Evolutionary conservation across 2,888 invertebrate genomes (phyloP), one percentile per base, ranked within the genome.

Genomic region (Cerastoderma edule): DNA sequence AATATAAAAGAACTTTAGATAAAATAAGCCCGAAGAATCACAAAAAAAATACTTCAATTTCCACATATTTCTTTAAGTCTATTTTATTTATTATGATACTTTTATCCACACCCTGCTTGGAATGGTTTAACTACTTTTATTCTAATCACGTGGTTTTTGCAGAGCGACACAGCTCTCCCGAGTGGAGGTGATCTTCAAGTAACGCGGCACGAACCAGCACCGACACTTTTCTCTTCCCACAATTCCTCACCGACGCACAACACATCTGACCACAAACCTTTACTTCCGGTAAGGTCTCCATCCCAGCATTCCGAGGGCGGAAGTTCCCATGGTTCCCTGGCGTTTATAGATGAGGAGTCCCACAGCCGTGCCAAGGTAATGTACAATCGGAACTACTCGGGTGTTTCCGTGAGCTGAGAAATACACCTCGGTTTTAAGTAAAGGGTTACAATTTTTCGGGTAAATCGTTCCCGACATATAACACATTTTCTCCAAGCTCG

Each of bases 241-340:
- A 72, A 70, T 63, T 44, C 75, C 33, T 71, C 80, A 72, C 72
- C 76, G 28, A 56, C 68, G 72, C 74, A 76, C 72, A 66, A 53
- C 50, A n/a, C n/a, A n/a, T 60, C 65, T 60, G 80, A 80, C 33
- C 76, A 77, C 60, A 80, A 77, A 39, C 80, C 76, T 35, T 67
- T 80, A 67, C 73, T 80, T 68, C 74, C 76, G 63, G 63, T 56
- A 28, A 68, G 56, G 39, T 66, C 70, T 39, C 60, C 57, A 30
- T 27, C 44, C 33, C 68, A 71, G 46, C 30, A 57, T 30, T 74
- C 77, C 10, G 74, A 81, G 39, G 64, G 53, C 33, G 66, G 65
- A 53, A 81, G 81, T 71, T 81, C 78, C 13, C 81, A 81, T 54
- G 81, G 72, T 50, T 81, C 81, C 46, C 54, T 81, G 56, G 78